Evolutionary conservation across 2,888 invertebrate genomes (phyloP), one percentile per base, ranked within the genome.

Genomic region (Acanthopleura granulata): DNA sequence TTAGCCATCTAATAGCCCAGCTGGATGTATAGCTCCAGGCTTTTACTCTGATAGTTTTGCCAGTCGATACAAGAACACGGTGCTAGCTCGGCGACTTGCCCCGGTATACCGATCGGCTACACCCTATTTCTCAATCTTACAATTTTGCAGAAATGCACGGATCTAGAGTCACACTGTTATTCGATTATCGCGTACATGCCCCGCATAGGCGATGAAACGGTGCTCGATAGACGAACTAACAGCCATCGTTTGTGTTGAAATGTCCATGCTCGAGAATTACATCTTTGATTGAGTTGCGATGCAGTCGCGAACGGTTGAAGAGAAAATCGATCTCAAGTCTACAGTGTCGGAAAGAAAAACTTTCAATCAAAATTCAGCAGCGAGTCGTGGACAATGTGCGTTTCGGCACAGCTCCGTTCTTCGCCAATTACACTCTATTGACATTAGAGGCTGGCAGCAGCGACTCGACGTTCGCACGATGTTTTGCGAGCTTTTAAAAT

Each of bases 311-410:
- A 22, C 27, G 16, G 29, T 66, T 27, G 66, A 15, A 66, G 66
- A 3, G 66, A 27, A 66, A 66, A 66, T 66, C 66, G 66, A 66
- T 66, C 25, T 25, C 25, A 27, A 66, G 18, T 27, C 66, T 27
- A 66, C 22, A 18, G 29, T 25, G 29, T 15, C 14, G 25, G 66
- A 27, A 66, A 27, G 66, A 27, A 27, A 57, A 66, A 27, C 66
- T 66, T 66, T 66, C 66, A 66, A 66, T 66, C 66, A 66, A 66
- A 66, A 66, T 27, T 66, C 66, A 27, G 22, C 22, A 27, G 66
- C 3, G 29, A 22, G 66, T 15, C 25, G 25, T 15, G 15, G 16
- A 66, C 66, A 66, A 66, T 66, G 25, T 6, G 16, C 66, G 6
- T 27, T 66, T 6, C 25, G 16, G 66, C 12, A 66, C 4, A 27